Percentiles rank a stretch among this genome's conserved stretches.
Conservation (phyloP, 1,140 invertebrate species). For the Bombus vancouverensis region DNA sequence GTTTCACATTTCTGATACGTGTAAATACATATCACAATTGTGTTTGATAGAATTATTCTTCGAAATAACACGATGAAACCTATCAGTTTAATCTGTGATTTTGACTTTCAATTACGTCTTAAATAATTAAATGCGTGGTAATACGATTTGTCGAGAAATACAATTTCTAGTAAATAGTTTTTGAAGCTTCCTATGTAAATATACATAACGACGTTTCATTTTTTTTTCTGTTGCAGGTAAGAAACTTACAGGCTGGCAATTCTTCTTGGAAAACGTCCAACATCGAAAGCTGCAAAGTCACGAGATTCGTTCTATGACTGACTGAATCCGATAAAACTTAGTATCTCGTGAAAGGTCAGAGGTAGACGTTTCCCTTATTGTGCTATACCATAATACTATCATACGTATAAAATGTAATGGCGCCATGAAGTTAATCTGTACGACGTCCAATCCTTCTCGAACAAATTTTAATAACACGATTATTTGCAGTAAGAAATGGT, state of each 20-base stretch:
- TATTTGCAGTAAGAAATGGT: background rate
- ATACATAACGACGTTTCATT: background rate
- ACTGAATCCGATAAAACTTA: conserved; percentile 31
- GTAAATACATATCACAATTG: too few relatives aligned
- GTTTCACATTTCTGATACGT: too few relatives aligned
- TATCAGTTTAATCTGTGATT: background rate
- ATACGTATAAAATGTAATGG: conserved; percentile 10
- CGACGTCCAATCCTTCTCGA: background rate
- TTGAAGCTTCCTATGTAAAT: too few relatives aligned
- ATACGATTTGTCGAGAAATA: background rate
- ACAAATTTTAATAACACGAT: background rate
- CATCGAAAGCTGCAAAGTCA: conserved; percentile 12
- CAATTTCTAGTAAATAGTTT: background rate
- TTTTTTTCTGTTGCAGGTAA: conserved; percentile 18
- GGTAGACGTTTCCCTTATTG: conserved; percentile 23
- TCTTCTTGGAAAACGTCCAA: conserved; percentile 22
- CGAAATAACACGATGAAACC: background rate
- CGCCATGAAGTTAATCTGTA: background rate
- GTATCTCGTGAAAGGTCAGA: conserved; percentile 12
- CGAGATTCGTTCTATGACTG: background rate
- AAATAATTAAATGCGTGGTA: background rate
- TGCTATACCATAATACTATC: background rate
- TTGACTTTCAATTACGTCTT: background rate
- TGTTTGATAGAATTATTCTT: background rate
- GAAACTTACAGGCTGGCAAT: background rate